These are phyloP conservation scores for Eupithecia pulchellata DNA, from an alignment of 2,888 invertebrate species.

Conservation along the genomic window DNA sequence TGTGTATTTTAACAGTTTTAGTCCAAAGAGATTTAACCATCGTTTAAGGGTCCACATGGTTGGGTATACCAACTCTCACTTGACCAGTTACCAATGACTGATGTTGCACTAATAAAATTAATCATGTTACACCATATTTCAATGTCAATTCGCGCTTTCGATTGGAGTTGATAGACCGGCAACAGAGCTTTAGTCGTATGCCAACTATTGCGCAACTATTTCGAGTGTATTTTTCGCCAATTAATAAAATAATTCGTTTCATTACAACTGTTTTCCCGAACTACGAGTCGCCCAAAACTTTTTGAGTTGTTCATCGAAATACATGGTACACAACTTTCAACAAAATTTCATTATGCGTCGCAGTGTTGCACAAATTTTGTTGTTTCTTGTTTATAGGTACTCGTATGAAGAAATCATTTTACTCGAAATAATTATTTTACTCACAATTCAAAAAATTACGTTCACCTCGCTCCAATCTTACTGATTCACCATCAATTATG, in stretches of 20 bases:
- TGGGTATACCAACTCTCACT: conserved; percentile 12
- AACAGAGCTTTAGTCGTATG: neutral
- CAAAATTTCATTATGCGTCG: neutral
- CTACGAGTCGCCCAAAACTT: too few relatives aligned
- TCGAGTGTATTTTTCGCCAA: neutral
- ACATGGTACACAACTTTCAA: neutral
- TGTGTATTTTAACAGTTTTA: neutral
- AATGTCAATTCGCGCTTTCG: conserved; percentile 72
- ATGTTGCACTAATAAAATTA: conserved; percentile 43
- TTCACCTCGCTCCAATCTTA: neutral
- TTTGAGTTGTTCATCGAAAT: neutral
- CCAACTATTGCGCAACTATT: neutral
- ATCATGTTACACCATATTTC: conserved; percentile 58
- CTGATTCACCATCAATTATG: neutral
- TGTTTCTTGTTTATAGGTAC: too few relatives aligned
- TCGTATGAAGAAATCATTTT: neutral
- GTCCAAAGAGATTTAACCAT: neutral
- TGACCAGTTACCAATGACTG: conserved; percentile 39
- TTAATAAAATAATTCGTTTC: too few relatives aligned
- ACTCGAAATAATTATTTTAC: too few relatives aligned
- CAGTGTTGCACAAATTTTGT: neutral
- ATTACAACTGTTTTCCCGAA: neutral
- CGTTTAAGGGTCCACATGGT: neutral
- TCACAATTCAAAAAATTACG: neutral
- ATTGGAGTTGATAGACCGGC: conserved; percentile 36